Evolutionary conservation across 2,797 vertebrate species (phyloP).

Genomic region (Tokudaia muenninki): DNA sequence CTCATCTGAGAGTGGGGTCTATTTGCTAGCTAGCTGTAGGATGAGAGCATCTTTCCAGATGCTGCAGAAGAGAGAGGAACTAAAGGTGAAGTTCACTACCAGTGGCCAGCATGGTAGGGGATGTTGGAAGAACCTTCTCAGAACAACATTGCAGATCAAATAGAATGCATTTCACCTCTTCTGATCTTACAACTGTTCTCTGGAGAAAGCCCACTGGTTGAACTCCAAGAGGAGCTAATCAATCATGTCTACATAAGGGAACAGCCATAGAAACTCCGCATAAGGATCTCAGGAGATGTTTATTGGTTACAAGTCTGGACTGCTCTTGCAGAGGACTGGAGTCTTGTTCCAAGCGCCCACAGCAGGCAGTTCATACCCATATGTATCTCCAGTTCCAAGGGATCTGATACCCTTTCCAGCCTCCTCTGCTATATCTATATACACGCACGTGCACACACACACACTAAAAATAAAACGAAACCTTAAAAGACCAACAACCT

Average conservation of each 20-base stretch:
- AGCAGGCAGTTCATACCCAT: no score
- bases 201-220: background rate
- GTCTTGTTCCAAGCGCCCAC: no score
- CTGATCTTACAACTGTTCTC: constrained; percentile 33
- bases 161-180: constrained; percentile 55
- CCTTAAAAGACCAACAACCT: background rate
- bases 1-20: background rate
- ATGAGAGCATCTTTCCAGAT: background rate
- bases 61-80: background rate
- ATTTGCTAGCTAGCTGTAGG: background rate
- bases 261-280: background rate
- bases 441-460: background rate
- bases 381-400: background rate
- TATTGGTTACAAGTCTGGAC: background rate
- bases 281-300: background rate
- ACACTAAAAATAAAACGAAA: background rate
- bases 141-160: constrained; percentile 48
- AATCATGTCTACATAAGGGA: background rate
- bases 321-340: background rate
- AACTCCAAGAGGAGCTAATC: constrained; percentile 24
- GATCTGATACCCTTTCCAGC: background rate
- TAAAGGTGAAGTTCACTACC: background rate
- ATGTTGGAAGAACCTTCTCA: background rate
- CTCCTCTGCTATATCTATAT: background rate
- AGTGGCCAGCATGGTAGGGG: background rate